Evolutionary conservation across 2,888 invertebrate genomes (phyloP).

Genomic region (Encarsia formosa): DNA sequence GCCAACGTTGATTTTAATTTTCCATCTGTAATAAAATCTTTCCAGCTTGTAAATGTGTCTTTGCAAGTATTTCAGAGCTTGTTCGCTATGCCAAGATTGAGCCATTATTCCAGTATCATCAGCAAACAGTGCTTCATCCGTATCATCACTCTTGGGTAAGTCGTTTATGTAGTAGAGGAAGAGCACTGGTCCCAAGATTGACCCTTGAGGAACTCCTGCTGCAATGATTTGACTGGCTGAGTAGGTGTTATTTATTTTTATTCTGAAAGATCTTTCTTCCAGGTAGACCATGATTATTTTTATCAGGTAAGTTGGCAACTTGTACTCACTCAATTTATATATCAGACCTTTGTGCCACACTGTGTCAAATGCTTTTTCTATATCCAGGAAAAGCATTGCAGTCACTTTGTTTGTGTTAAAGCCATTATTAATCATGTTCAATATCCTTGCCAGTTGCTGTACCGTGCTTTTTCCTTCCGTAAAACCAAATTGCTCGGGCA

Average conservation of each 20-base stretch:
- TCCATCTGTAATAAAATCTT: conserved; percentile 3
- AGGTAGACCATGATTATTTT: conserved; percentile 33
- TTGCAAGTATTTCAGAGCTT: neutral
- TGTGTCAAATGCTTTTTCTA: conserved; percentile 5
- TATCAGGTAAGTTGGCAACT: conserved; percentile 29
- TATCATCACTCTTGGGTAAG: conserved; percentile 20
- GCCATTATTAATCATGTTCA: neutral
- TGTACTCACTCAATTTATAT: conserved; percentile 19
- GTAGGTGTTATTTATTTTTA: conserved; percentile 24
- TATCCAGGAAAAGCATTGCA: conserved; percentile 4
- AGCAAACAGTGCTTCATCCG: conserved; percentile 27
- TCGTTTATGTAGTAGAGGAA: conserved; percentile 28
- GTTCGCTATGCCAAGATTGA: conserved; percentile 8
- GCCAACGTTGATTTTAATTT: conserved; percentile 2
- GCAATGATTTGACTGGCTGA: conserved; percentile 8
- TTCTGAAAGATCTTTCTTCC: conserved; percentile 29
- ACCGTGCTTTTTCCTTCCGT: neutral
- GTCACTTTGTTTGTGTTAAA: conserved; percentile 10
- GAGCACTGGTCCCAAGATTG: conserved; percentile 27
- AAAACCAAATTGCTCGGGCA: conserved; percentile 8
- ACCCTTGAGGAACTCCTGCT: conserved; percentile 38
- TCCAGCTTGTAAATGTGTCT: neutral
- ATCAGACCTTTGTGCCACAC: neutral
- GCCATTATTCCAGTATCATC: conserved; percentile 31
- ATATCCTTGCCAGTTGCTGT: neutral